A percentile compares a stretch with the other conserved stretches of the same genome.
phyloP scores from a whole-genome alignment of 2,113 vertebrate species.

The Phyllopteryx taeniolatus region DNA sequence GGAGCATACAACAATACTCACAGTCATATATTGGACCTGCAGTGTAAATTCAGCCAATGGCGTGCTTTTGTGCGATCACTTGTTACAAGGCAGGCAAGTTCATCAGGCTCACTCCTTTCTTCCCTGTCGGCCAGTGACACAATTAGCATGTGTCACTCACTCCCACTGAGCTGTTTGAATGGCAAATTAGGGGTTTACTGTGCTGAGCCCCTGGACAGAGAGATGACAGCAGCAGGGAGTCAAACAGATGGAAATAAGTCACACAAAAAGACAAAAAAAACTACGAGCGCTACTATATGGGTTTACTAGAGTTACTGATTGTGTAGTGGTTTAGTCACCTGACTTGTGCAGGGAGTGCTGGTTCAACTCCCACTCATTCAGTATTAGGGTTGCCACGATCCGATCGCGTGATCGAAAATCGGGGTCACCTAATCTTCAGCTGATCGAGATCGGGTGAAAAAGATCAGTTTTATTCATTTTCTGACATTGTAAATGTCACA shows the following conservation, averaged over 20 bases:
- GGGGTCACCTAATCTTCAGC: too few relatives aligned
- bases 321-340: neutral
- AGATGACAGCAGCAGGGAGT: neutral
- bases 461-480: too few relatives aligned
- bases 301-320: neutral
- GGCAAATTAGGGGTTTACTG: neutral
- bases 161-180: conserved; percentile 1
- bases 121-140: neutral
- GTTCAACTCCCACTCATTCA: neutral
- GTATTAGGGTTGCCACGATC: too few relatives aligned
- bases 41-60: neutral
- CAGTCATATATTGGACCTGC: neutral
- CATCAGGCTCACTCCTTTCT: neutral
- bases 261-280: neutral
- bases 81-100: neutral
- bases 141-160: conserved; percentile 1
- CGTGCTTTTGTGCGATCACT: neutral
- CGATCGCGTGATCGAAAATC: too few relatives aligned
- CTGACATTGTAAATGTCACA: too few relatives aligned
- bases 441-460: too few relatives aligned
- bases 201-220: neutral
- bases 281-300: neutral
- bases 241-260: neutral
- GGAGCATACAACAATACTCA: too few relatives aligned
- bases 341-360: neutral